phyloP scores from a whole-genome alignment of 2,113 vertebrate species.

The Pseudopodoces humilis region DNA sequence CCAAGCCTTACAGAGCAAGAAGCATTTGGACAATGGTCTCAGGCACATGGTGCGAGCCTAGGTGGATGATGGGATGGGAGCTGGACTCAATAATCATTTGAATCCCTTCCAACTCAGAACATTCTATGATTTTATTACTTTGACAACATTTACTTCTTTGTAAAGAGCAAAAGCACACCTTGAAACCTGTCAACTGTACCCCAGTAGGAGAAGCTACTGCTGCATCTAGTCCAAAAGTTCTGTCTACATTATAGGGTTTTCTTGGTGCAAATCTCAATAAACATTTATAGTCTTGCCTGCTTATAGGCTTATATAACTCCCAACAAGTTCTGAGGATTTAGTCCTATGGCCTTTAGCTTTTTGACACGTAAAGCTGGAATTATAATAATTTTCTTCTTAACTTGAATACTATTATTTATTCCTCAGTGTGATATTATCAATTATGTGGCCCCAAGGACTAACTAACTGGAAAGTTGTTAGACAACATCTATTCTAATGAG shows the following conservation, averaged over 20 bases:
- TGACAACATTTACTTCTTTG: neutral
- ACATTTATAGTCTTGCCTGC: neutral
- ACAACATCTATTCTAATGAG: neutral
- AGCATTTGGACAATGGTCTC: neutral
- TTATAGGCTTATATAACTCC: neutral
- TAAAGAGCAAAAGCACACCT: neutral
- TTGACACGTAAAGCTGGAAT: neutral
- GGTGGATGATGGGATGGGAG: neutral
- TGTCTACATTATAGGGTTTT: neutral
- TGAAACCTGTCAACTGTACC: neutral
- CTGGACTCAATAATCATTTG: too few species aligned
- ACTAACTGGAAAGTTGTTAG: neutral
- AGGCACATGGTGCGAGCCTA: neutral
- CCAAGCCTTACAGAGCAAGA: neutral
- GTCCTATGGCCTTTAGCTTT: neutral
- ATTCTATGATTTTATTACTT: neutral
- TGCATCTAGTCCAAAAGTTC: neutral
- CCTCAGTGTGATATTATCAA: neutral
- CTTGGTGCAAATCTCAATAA: neutral
- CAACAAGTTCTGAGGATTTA: neutral
- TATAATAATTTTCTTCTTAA: neutral
- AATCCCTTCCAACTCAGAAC: neutral
- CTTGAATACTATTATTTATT: neutral
- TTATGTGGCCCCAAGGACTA: neutral
- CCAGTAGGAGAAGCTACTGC: neutral